Evolutionary conservation across 2,797 vertebrate species (phyloP).

Genomic region (Hipposideros larvatus): DNA sequence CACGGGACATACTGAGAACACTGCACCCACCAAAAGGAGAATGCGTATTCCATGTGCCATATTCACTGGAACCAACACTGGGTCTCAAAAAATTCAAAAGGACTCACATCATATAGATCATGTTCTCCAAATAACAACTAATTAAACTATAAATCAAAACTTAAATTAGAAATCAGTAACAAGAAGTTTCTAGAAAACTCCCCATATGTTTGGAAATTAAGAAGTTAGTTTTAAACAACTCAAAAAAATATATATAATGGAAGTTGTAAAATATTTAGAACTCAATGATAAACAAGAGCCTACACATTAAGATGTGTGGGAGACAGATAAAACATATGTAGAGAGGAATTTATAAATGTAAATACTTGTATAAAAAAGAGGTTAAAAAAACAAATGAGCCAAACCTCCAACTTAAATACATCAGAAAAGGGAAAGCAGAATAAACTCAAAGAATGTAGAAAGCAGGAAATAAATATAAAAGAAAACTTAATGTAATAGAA

Average conservation of each 20-base stretch:
- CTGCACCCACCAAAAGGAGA: background rate
- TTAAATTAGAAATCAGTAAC: background rate
- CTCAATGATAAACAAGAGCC: background rate
- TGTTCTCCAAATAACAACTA: background rate
- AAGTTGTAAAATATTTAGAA: constrained; percentile 35
- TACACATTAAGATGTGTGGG: background rate
- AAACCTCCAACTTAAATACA: background rate
- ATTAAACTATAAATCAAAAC: constrained; percentile 4
- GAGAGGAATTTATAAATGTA: background rate
- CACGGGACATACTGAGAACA: background rate
- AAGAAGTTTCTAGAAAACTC: background rate
- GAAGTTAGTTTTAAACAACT: background rate
- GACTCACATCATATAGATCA: no score
- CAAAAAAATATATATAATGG: constrained; percentile 17
- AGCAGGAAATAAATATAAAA: background rate
- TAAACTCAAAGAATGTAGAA: background rate
- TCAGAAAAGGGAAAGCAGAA: background rate
- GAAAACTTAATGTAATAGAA: background rate
- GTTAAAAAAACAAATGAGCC: background rate
- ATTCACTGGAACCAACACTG: background rate
- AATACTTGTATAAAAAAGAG: background rate
- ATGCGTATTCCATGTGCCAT: rapidly evolving
- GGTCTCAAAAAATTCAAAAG: background rate
- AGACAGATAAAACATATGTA: background rate
- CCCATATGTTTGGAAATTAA: background rate